Conservation (phyloP, 2,888 invertebrate genomes). For the Agriotes lineatus region DNA sequence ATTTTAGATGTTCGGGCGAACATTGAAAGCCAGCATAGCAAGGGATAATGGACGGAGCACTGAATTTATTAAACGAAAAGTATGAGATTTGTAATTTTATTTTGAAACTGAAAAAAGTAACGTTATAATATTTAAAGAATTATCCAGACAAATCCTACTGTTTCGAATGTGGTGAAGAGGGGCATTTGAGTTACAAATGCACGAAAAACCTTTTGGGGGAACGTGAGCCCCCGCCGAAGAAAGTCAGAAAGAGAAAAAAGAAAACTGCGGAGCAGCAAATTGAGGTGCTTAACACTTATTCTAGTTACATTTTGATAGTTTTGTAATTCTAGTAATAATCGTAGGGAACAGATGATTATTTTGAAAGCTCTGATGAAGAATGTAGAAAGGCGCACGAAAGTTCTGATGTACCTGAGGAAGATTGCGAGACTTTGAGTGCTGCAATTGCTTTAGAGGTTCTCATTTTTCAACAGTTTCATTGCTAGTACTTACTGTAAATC, state of each 20-base stretch:
- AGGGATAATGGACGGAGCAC: constrained; percentile 80
- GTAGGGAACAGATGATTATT: constrained; percentile 56
- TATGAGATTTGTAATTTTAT: too few species aligned
- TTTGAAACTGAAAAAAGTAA: too few species aligned
- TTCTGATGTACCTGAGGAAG: constrained; percentile 59
- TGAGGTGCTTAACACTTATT: constrained; percentile 1
- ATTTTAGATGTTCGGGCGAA: constrained; percentile 77
- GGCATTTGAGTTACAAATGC: constrained; percentile 81
- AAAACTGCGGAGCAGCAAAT: constrained; percentile 37
- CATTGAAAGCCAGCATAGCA: constrained; percentile 78
- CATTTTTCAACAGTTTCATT: too few species aligned
- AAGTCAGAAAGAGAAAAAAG: constrained; percentile 62
- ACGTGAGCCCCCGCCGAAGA: constrained; percentile 75
- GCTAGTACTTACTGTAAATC: constrained; percentile 26
- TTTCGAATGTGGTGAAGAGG: constrained; percentile 81
- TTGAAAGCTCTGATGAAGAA: constrained; percentile 58
- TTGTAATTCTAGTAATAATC: not conserved
- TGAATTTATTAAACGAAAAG: constrained; percentile 76
- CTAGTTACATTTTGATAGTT: not conserved
- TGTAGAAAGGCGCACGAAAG: constrained; percentile 51
- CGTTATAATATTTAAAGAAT: constrained; percentile 58
- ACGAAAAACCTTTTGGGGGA: constrained; percentile 77
- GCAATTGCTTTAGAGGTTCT: constrained; percentile 76
- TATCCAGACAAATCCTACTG: constrained; percentile 81
- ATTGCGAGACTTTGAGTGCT: constrained; percentile 74